These are phyloP conservation scores for Ectemnius continuus DNA, from an alignment of 2,888 invertebrate genomes.

Conservation along the genomic window DNA sequence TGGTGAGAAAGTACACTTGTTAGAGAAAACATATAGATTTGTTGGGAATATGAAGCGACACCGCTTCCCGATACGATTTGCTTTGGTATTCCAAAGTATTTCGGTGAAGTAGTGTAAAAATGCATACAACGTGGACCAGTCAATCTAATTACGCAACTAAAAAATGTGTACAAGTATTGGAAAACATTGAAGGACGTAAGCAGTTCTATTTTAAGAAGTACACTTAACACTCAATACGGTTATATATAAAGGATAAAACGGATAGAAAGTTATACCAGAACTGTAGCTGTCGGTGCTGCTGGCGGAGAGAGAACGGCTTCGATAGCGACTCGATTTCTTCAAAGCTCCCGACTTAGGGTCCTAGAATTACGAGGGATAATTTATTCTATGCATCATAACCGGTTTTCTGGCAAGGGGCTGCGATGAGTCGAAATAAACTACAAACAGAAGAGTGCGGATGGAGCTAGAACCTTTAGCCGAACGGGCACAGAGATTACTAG, in stretches of 20 bases:
- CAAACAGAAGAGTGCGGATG: slow-evolving; percentile 72
- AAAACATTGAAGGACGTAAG: no score
- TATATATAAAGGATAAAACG: neutral
- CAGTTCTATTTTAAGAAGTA: neutral
- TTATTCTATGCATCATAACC: slow-evolving; percentile 7
- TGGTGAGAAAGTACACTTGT: neutral
- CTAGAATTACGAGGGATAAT: slow-evolving; percentile 74
- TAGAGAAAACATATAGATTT: no score
- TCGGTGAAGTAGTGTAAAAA: no score
- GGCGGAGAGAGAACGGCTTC: slow-evolving; percentile 94
- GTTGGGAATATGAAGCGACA: no score
- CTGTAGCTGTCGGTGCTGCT: slow-evolving; percentile 97
- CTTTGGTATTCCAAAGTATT: no score
- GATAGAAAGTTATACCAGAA: slow-evolving; percentile 82
- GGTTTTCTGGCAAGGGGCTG: slow-evolving; percentile 55
- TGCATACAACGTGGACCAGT: no score
- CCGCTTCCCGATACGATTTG: no score
- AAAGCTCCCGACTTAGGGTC: slow-evolving; percentile 86
- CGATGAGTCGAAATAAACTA: slow-evolving; percentile 69
- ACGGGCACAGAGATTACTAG: slow-evolving; percentile 64
- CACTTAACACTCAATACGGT: neutral
- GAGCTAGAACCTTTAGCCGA: slow-evolving; percentile 60
- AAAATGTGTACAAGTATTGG: no score
- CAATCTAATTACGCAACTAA: no score
- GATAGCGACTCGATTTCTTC: slow-evolving; percentile 92